Percentiles rank a stretch among this genome's conserved stretches.
phyloP scores from a whole-genome alignment of 2,113 vertebrate species.

The Globicephala melas region DNA sequence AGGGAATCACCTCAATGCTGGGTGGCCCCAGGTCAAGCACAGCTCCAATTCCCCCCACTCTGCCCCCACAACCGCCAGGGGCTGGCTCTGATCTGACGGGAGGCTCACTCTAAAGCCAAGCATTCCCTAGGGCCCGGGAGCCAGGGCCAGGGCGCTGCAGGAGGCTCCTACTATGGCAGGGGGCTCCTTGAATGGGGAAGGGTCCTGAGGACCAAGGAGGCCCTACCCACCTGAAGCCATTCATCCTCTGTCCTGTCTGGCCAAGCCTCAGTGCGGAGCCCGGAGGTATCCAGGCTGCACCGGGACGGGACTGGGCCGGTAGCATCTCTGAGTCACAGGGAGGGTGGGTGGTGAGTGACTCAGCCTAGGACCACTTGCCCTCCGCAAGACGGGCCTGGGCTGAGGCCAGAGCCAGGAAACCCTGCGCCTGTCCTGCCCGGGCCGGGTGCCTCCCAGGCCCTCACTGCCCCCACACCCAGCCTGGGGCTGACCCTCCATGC shows the following conservation, averaged over 20 bases:
- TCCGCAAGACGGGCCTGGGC: neutral
- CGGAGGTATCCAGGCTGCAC: neutral
- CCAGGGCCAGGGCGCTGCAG: neutral
- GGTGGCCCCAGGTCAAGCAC: neutral
- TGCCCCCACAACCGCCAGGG: neutral
- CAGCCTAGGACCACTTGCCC: slow-evolving; percentile 41
- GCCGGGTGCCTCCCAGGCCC: neutral
- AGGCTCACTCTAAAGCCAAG: neutral
- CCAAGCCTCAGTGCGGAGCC: neutral
- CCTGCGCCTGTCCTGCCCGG: neutral
- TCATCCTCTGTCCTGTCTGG: neutral
- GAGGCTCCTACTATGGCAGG: neutral
- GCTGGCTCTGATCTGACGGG: neutral
- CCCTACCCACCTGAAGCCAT: neutral
- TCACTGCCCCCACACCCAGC: neutral
- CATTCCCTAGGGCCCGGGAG: neutral
- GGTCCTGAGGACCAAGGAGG: neutral
- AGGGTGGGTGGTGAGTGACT: slow-evolving; percentile 15
- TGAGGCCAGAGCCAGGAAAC: neutral
- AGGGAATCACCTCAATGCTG: neutral
- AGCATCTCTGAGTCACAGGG: slow-evolving; percentile 66
- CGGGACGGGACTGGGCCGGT: neutral
- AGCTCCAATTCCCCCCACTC: neutral
- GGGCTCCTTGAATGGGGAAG: neutral
- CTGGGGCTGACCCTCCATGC: neutral